Evolutionary conservation across 1,140 invertebrate genomes (phyloP).

Genomic region (Dreissena rostriformis): DNA sequence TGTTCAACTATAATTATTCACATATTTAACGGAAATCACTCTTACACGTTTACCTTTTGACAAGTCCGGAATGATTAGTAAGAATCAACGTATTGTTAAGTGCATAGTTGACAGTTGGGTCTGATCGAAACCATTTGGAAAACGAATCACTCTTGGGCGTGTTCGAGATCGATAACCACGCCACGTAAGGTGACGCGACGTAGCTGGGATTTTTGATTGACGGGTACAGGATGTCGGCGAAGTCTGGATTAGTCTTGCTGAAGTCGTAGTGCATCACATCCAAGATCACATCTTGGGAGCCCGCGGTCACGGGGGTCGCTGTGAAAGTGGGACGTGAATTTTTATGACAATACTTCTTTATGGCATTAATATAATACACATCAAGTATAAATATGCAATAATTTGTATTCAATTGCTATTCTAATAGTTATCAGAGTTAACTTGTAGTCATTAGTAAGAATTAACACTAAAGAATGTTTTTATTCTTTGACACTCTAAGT

Average conservation of each 20-base stretch:
- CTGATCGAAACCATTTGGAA: slow-evolving; percentile 50
- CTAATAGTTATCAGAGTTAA: neutral
- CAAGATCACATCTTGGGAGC: slow-evolving; percentile 12
- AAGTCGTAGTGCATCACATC: slow-evolving; percentile 41
- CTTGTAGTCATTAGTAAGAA: neutral
- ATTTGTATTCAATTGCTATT: neutral
- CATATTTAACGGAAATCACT: too few relatives aligned
- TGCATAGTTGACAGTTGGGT: neutral
- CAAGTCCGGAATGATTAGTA: neutral
- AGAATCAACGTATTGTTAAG: neutral
- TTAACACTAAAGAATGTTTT: neutral
- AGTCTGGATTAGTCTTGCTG: slow-evolving; percentile 52
- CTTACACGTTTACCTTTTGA: neutral
- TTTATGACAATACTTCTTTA: neutral
- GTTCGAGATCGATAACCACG: slow-evolving; percentile 56
- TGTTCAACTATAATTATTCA: too few relatives aligned
- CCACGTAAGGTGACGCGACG: slow-evolving; percentile 61
- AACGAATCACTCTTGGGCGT: slow-evolving; percentile 50
- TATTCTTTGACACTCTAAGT: neutral
- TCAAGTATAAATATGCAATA: neutral
- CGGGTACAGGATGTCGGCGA: slow-evolving; percentile 29
- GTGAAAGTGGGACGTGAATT: neutral
- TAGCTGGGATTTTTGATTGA: slow-evolving; percentile 51
- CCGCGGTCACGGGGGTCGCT: neutral
- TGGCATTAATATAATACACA: neutral